A percentile compares a stretch with the other conserved stretches of the same genome.
phyloP scores from a whole-genome alignment of 2,888 invertebrate species.

The Conchocele bisecta region DNA sequence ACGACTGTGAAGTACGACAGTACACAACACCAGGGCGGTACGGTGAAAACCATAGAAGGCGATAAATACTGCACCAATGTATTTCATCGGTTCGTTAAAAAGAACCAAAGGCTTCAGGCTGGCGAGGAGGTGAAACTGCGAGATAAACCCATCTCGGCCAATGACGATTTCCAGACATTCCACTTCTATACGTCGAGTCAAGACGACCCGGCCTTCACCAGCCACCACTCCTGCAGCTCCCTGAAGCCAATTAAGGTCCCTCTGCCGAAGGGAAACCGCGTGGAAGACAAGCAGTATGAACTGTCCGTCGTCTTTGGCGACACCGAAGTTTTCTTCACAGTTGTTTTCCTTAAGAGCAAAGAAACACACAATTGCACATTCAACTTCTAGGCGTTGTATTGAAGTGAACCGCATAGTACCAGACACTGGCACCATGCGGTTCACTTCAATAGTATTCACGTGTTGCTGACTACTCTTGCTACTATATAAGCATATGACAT shows the following conservation, averaged over 20 bases:
- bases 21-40: constrained; percentile 28
- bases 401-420: too few relatives aligned
- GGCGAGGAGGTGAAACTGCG: constrained; percentile 7
- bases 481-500: too few relatives aligned
- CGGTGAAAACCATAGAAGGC: constrained; percentile 20
- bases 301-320: constrained; percentile 39
- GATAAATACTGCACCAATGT: constrained; percentile 45
- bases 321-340: constrained; percentile 37
- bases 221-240: constrained; percentile 35
- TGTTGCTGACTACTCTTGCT: too few relatives aligned
- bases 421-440: too few relatives aligned
- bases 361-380: not conserved
- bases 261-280: constrained; percentile 40
- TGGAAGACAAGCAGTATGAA: constrained; percentile 47
- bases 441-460: too few relatives aligned
- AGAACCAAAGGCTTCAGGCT: constrained; percentile 17
- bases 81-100: constrained; percentile 41
- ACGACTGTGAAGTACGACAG: constrained; percentile 36
- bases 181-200: constrained; percentile 38
- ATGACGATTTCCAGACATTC: constrained; percentile 31
- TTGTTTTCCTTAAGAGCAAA: constrained; percentile 37
- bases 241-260: constrained; percentile 42
- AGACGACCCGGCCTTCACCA: constrained; percentile 39
- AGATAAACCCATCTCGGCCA: constrained; percentile 45
- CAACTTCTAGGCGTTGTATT: too few relatives aligned